A percentile compares a stretch with the other conserved stretches of the same genome.
These are phyloP conservation scores for Antedon mediterranea DNA, from an alignment of 53 echinoderm and acorn worm genomes.

Conservation along the genomic window DNA sequence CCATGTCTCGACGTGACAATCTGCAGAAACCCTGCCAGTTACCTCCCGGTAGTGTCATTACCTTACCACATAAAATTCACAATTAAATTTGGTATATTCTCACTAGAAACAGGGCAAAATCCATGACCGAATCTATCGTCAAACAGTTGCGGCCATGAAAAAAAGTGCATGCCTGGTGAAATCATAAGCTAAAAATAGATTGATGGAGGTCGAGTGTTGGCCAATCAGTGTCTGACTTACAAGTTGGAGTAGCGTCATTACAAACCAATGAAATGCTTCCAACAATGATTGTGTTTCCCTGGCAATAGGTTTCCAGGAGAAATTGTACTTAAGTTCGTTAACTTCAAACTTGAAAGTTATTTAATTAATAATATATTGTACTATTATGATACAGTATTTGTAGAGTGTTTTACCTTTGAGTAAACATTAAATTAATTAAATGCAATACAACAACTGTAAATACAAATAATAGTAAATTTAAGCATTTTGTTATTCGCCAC, in stretches of 20 bases:
- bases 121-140: background rate
- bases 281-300: background rate
- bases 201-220: background rate
- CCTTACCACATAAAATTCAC: background rate
- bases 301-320: too few relatives aligned
- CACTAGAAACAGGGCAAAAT: background rate
- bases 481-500: too few relatives aligned
- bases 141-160: background rate
- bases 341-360: too few relatives aligned
- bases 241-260: background rate
- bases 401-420: too few relatives aligned
- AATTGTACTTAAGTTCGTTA: too few relatives aligned
- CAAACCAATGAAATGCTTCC: background rate
- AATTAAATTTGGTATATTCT: background rate
- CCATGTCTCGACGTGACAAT: background rate
- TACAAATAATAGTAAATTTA: too few relatives aligned
- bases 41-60: background rate
- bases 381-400: too few relatives aligned
- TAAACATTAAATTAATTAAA: too few relatives aligned
- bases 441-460: too few relatives aligned
- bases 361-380: too few relatives aligned
- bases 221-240: background rate
- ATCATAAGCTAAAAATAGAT: background rate
- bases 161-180: background rate
- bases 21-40: background rate